phyloP scores from a whole-genome alignment of 2,113 vertebrate genomes.

The Pavo muticus region DNA sequence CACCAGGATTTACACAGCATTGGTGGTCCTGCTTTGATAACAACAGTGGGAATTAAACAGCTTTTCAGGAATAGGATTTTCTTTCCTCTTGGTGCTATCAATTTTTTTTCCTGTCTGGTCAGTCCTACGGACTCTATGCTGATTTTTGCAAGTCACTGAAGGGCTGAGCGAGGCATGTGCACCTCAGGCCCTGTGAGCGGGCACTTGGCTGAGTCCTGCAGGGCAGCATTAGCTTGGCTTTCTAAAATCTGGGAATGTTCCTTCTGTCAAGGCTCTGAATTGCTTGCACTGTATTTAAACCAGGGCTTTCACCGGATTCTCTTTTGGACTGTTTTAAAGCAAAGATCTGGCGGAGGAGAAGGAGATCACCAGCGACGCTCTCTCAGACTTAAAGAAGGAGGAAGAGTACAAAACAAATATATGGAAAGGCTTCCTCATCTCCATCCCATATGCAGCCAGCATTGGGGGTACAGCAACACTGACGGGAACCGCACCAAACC shows the following conservation, averaged over 20 bases:
- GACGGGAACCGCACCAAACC: slow-evolving; percentile 94
- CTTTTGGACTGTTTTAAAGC: slow-evolving; percentile 77
- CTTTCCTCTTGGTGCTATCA: neutral
- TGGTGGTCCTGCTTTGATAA: neutral
- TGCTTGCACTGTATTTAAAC: slow-evolving; percentile 39
- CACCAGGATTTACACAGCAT: neutral
- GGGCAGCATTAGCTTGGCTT: slow-evolving; percentile 13
- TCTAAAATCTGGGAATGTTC: slow-evolving; percentile 20
- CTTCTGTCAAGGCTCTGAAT: slow-evolving; percentile 65
- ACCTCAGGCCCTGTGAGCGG: neutral
- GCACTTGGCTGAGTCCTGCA: neutral
- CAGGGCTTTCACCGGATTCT: slow-evolving; percentile 64
- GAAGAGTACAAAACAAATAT: slow-evolving; percentile 87
- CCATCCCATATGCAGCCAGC: slow-evolving; percentile 94
- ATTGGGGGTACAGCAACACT: slow-evolving; percentile 95
- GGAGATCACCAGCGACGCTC: slow-evolving; percentile 68
- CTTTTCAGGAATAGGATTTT: neutral
- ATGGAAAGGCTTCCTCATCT: slow-evolving; percentile 98
- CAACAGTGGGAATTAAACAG: neutral
- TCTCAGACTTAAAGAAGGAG: slow-evolving; percentile 81
- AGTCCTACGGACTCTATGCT: neutral
- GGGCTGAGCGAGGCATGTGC: neutral
- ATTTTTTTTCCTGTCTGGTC: neutral
- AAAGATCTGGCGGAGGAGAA: slow-evolving; percentile 76
- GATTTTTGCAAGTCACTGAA: neutral